Evolutionary conservation across 2,888 invertebrate genomes (phyloP), one percentile per base, ranked within the genome.

Genomic region (Ichneumon xanthorius): DNA sequence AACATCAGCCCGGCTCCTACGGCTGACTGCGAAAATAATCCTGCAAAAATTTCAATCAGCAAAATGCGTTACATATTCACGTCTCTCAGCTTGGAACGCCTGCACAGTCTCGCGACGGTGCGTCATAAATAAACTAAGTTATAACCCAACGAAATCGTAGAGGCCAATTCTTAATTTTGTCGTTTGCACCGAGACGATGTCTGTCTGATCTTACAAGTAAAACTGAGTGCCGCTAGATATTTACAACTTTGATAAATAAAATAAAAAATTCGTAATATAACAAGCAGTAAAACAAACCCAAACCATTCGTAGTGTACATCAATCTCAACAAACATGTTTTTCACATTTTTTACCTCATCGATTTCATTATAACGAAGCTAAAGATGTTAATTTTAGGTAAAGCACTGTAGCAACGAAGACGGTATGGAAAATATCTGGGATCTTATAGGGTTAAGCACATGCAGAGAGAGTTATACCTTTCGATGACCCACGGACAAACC

Each of bases 31-130:
- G 87, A 89, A 92, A 92, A 93, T 91, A 92, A 92, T 92, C 90
- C 90, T 88, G 89, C 78, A 90, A 92, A 93, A 93, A 92, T 93
- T 93, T 93, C 93, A 93, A 93, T 93, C 93, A 93, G 92, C 91
- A 88, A 93, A 93, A 93, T 92, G 93, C 92, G 90, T 93, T 92
- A 92, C 91, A 92, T 93, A 92, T 93, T 93, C 92, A 90, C 90
- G 91, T 90, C 75, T 80, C 55, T 80, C 67, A 70, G 58, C 50
- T n/a, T 50, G 45, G 40, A 37, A 50, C 65, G 63, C 14, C 22
- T 19, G n/a, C 50, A 16, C n/a, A 30, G 9, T 26, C 40, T 48
- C 48, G 40, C 53, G 14, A 11, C n/a, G 78, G 73, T 72, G 82
- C 86, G 86, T 88, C 89, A 85, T 91, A 91, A 89, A 90, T 91